These are phyloP conservation scores for Drosophila chauvacae DNA, from an alignment of 1,140 invertebrate genomes.

Conservation along the genomic window DNA sequence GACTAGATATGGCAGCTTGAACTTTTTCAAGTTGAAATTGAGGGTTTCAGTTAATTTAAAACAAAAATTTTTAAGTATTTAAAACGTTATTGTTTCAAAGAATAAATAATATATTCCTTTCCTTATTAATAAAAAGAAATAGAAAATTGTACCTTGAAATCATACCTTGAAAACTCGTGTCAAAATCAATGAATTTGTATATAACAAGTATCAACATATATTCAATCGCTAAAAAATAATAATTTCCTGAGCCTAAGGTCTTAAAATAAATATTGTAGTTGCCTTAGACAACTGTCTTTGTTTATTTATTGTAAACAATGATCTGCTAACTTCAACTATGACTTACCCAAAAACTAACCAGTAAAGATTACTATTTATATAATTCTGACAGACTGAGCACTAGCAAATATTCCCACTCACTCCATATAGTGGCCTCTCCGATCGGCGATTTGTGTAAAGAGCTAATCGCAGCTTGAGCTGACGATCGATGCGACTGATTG, in stretches of 20 bases:
- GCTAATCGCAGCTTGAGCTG: constrained; percentile 3
- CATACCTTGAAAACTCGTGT: no score
- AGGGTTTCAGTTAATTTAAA: neutral
- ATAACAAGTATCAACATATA: neutral
- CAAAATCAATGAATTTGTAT: neutral
- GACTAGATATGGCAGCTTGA: neutral
- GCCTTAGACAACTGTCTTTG: neutral
- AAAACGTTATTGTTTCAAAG: no score
- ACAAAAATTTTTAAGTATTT: neutral
- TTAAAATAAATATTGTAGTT: neutral
- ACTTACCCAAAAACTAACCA: neutral
- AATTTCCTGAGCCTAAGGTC: neutral
- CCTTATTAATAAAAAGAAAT: no score
- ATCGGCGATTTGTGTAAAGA: neutral
- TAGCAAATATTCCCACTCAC: neutral
- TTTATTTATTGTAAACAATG: neutral
- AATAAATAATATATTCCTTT: no score
- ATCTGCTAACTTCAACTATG: neutral
- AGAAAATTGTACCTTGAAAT: no score
- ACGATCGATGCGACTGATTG: constrained; percentile 16
- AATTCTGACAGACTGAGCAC: neutral
- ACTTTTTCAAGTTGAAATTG: neutral
- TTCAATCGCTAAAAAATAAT: neutral
- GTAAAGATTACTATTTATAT: neutral
- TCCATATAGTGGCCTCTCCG: neutral